Base-by-base conservation (phyloP, 2,888 invertebrate species). In the Erebia aethiops region DNA sequence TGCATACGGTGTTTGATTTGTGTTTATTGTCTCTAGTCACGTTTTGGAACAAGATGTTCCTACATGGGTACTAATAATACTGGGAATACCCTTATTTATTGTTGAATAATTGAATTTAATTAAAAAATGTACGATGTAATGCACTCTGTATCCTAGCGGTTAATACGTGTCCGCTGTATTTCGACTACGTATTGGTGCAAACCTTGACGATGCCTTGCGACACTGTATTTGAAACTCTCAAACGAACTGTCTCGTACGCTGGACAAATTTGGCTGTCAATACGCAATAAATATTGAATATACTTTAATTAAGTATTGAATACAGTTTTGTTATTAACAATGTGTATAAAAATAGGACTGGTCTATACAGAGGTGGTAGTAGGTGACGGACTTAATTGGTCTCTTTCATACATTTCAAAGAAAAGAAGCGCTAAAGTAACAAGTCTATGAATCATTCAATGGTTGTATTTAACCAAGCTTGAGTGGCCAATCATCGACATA, bases 11-110 rank as follows among this genome's bases (percentile, higher is more conserved):
- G 63, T 71, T 61, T 16, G 65, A 56, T 71, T 58, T 71, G 49
- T 62, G 52, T 63, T 67, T 71, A 16, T 62, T 67, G 72, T 71
- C 65, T 73, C 75, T 77, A 77, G 77, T 77, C 76, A 75, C 71
- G 62, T 67, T 54, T 64, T 51, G 67, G 14, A 71, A 62, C 70
- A 61, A 54, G 54, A 67, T 71, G 49, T 67, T 67, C 60, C 2
- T 68, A 16, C 14, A 13, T 54, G 18, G 8, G 52, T 58, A 35
- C 21, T 70, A 26, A 67, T 65, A n/a, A 26, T 60, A 67, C 43
- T 41, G 67, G 65, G 68, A 66, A 57, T 66, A 62, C 61, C 65
- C 51, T 18, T 18, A 16, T 21, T 56, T 62, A n/a, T 21, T 35
- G 8, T n/a, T 58, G 26, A 68, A 62, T 61, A 51, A 10, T 18